A percentile compares a stretch with the other conserved stretches of the same genome.
phyloP scores from a whole-genome alignment of 2,113 vertebrate genomes.

The Bungarus multicinctus region DNA sequence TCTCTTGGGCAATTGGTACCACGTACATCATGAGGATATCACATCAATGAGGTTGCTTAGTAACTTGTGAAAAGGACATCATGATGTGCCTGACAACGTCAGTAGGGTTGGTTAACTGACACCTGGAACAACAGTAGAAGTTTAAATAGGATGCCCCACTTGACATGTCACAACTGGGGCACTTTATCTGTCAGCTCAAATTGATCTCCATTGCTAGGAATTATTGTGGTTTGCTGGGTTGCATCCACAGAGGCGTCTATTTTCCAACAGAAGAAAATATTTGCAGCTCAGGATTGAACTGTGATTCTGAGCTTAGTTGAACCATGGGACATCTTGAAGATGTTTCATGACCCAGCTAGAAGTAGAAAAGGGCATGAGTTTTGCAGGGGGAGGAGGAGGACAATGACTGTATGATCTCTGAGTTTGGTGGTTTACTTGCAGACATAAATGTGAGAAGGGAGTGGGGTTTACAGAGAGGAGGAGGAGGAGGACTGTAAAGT shows the following conservation, averaged over 20 bases:
- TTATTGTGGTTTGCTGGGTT: background rate
- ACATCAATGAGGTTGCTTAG: background rate
- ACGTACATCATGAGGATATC: background rate
- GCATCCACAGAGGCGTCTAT: background rate
- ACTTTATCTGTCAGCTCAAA: background rate
- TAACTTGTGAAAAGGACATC: background rate
- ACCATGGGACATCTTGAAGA: no score
- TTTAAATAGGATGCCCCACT: background rate
- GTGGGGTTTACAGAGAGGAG: no score
- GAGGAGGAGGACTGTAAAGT: no score
- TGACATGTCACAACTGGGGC: background rate
- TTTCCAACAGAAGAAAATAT: background rate
- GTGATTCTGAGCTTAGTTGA: no score
- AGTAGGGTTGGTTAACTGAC: background rate
- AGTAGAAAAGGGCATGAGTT: no score
- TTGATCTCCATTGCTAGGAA: background rate
- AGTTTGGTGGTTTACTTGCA: no score
- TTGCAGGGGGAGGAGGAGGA: no score
- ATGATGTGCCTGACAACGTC: background rate
- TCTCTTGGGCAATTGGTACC: background rate
- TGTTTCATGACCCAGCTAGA: no score
- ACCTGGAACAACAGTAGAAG: background rate
- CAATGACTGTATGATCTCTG: no score
- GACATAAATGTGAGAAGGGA: no score
- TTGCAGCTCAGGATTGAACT: no score